Percentiles rank a stretch among this genome's conserved stretches.
phyloP scores from a whole-genome alignment of 2,113 vertebrate genomes.

The Gasterosteus aculeatus region DNA sequence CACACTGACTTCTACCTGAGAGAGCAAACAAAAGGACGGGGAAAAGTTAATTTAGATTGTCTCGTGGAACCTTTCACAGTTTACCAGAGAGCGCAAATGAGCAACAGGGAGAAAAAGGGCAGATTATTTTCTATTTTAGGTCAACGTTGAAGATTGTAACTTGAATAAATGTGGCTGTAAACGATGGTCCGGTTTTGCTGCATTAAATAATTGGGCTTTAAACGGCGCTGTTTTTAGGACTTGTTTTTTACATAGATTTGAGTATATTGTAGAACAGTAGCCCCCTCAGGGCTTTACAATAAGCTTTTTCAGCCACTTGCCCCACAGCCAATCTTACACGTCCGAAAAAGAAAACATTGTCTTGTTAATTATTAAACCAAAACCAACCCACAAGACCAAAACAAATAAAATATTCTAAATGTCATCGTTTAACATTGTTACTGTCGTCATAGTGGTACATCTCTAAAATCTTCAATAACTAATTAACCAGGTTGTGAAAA shows the following conservation, averaged over 20 bases:
- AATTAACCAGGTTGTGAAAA: too few relatives aligned
- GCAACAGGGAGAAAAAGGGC: background rate
- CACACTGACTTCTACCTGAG: slow-evolving; percentile 1
- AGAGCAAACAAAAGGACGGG: slow-evolving; percentile 39
- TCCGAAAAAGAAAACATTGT: too few relatives aligned
- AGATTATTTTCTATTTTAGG: background rate
- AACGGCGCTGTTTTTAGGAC: background rate
- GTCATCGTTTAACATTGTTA: too few relatives aligned
- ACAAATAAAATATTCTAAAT: too few relatives aligned
- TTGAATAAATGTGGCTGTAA: background rate
- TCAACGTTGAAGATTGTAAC: background rate
- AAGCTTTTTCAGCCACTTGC: too few relatives aligned
- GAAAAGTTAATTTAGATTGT: slow-evolving; percentile 1
- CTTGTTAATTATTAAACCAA: too few relatives aligned
- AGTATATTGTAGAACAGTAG: background rate
- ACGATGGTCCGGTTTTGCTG: background rate
- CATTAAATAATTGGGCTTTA: background rate
- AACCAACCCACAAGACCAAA: too few relatives aligned
- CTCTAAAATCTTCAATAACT: too few relatives aligned
- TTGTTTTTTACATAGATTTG: background rate
- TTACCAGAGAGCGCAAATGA: background rate
- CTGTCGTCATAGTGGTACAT: too few relatives aligned
- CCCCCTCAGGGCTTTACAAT: too few relatives aligned
- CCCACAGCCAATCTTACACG: too few relatives aligned
- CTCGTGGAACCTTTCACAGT: background rate